phyloP scores from a whole-genome alignment of 1,140 invertebrate species.

The Ceratosolen fusciceps region DNA sequence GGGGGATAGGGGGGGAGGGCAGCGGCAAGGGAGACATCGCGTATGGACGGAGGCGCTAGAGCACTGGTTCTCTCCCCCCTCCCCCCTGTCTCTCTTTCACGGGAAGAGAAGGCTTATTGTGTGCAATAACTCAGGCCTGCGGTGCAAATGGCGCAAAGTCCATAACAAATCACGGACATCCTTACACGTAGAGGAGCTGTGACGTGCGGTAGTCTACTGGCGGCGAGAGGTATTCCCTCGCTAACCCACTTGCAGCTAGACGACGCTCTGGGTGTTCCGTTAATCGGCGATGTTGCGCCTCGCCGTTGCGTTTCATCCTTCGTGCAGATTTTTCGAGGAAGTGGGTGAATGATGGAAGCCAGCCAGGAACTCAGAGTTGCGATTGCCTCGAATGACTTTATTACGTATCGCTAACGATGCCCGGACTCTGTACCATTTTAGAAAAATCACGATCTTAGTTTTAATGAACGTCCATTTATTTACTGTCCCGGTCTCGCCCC shows the following conservation, averaged over 20 bases:
- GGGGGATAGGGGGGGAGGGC: too few species aligned
- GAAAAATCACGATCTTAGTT: too few species aligned
- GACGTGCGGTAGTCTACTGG: too few species aligned
- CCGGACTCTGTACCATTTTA: background rate
- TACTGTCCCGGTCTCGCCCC: too few species aligned
- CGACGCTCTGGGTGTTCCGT: background rate
- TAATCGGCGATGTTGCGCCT: background rate
- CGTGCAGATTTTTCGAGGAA: background rate
- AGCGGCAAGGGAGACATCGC: too few species aligned
- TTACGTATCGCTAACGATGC: background rate
- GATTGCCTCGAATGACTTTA: background rate
- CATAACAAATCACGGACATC: background rate
- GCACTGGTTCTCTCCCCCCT: too few species aligned
- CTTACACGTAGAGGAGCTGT: background rate
- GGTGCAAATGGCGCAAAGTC: too few species aligned
- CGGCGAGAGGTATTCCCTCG: background rate
- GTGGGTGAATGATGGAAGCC: background rate
- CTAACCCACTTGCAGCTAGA: background rate
- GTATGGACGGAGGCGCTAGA: too few species aligned
- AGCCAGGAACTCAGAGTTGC: background rate
- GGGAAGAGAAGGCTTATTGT: too few species aligned
- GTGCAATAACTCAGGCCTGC: too few species aligned
- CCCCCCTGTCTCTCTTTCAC: too few species aligned
- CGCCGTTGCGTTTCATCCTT: background rate
- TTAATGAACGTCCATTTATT: too few species aligned